Conservation (phyloP, 2,888 invertebrate genomes). For the Acleris laterana region DNA sequence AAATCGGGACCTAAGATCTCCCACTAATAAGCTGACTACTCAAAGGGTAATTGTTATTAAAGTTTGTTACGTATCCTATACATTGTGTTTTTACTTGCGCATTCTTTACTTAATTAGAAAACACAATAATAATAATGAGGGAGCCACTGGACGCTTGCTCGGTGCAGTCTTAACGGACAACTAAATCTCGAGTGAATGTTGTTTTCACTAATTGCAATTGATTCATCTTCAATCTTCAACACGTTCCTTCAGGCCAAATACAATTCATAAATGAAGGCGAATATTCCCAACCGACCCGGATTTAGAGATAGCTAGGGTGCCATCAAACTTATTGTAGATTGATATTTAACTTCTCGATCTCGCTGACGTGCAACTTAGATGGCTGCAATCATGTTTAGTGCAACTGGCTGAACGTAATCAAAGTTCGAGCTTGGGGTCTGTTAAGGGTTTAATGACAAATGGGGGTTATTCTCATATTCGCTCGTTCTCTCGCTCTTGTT, state of each 20-base stretch:
- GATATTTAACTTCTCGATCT: not conserved
- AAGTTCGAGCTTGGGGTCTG: constrained; percentile 12
- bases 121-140: too few species aligned
- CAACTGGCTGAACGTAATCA: constrained; percentile 29
- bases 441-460: constrained; percentile 18
- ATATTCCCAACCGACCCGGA: not conserved
- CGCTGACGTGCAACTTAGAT: constrained; percentile 9
- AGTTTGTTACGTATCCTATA: too few species aligned
- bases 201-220: not conserved
- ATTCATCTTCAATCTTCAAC: not conserved
- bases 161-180: too few species aligned
- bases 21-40: too few species aligned
- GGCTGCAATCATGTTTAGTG: constrained; percentile 29
- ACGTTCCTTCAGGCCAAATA: not conserved
- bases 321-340: not conserved
- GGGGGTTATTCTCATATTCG: not conserved
- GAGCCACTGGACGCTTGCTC: too few species aligned
- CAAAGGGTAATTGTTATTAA: too few species aligned
- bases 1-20: too few species aligned
- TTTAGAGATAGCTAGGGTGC: not conserved
- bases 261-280: not conserved
- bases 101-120: too few species aligned
- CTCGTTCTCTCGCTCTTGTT: too few species aligned
- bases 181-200: too few species aligned
- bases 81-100: too few species aligned